Evolutionary conservation across 2,797 vertebrate genomes (phyloP), one percentile per base, ranked within the genome.

Genomic region (Hafferia zeledoni): DNA sequence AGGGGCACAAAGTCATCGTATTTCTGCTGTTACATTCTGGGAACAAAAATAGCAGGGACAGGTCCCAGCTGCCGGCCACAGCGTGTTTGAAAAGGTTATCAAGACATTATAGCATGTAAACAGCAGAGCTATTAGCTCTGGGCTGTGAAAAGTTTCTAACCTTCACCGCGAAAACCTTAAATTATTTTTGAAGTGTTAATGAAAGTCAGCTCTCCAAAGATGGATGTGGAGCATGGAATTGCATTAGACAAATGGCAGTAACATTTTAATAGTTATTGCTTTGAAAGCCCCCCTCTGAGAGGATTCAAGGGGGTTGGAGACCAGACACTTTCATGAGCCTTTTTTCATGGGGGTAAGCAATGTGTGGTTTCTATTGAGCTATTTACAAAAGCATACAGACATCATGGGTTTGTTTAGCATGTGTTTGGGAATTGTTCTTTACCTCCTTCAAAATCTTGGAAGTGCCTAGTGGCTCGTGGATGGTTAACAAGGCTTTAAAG

Each of bases 131-230:
- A 98, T 98, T 98, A 97, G 97, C 97, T 95, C 92, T 96, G 97
- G 97, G 97, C 96, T 96, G 95, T 97, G 97, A 97, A 97, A 98
- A 97, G 96, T 97, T 97, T 98, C 97, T 96, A 97, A 97, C 98
- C 98, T 98, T 98, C 97, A 97, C 98, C 83, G 93, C 68, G 23
- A 97, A 98, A 97, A 96, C 96, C 97, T 97, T 97, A 97, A 97
- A 95, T 98, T 98, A 98, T 98, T 97, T 98, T 97, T 98, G 97
- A 98, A 97, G 97, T 97, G 97, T 98, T 98, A 97, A 98, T 98
- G 97, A 97, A 98, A 98, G 96, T 95, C 96, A 90, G 97, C 96
- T 97, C 92, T 90, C 96, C 93, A 96, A 97, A 97, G 94, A 98
- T 98, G 96, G 97, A 98, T 97, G 97, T 94, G 91, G 89, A 96